Conservation (phyloP, 2,113 vertebrate genomes). For the Myiozetetes cayanensis region DNA sequence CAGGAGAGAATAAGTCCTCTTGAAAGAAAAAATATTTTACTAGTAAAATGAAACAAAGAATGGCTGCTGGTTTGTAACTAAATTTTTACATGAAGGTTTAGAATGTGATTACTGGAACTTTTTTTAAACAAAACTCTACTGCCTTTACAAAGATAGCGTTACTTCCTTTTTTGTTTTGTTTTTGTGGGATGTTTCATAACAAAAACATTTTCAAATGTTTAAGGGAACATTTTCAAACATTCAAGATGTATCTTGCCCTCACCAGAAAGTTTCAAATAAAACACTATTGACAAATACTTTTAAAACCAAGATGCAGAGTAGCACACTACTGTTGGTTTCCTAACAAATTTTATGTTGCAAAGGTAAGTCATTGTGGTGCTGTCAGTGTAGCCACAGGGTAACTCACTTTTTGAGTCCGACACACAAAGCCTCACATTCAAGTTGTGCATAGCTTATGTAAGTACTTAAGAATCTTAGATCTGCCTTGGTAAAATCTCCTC, state of each 20-base stretch:
- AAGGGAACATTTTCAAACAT: not conserved
- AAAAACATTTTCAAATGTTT: not conserved
- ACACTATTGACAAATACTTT: not conserved
- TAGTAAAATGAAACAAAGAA: not conserved
- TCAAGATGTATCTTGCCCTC: not conserved
- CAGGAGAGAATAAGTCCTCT: not conserved
- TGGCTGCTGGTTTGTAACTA: not conserved
- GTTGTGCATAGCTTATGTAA: not conserved
- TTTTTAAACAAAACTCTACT: not conserved
- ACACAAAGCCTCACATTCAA: not conserved
- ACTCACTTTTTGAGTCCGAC: fast-evolving
- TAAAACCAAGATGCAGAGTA: not conserved
- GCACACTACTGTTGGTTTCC: not conserved
- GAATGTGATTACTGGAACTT: not conserved
- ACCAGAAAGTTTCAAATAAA: not conserved
- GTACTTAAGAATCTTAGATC: not conserved
- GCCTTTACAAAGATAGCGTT: not conserved
- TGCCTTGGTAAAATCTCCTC: not conserved
- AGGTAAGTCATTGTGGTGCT: not conserved
- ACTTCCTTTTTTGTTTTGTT: not conserved
- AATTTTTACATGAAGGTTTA: not conserved
- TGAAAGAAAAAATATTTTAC: not conserved
- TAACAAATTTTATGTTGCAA: not conserved
- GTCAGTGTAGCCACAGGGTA: not conserved
- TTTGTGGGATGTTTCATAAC: not conserved